Evolutionary conservation across 2,888 invertebrate genomes (phyloP).

Genomic region (Leucozona laternaria): DNA sequence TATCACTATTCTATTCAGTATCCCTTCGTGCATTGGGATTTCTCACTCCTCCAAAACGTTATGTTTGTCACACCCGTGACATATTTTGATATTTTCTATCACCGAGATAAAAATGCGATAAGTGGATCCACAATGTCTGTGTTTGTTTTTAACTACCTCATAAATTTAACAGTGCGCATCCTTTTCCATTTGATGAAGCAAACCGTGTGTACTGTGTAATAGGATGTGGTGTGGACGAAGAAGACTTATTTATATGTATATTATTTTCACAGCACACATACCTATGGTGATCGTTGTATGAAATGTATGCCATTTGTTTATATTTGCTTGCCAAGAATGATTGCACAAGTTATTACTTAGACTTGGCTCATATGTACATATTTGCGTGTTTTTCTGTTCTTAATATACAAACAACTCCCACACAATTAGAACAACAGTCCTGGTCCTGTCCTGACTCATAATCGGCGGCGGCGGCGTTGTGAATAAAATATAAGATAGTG

Average conservation of each 20-base stretch:
- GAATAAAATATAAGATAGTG: conserved; percentile 13
- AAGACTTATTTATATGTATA: neutral
- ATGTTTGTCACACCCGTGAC: neutral
- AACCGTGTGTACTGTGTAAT: neutral
- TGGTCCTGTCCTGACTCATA: neutral
- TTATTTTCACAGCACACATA: conserved; percentile 8
- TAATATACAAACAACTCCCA: conserved; percentile 31
- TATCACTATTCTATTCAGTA: neutral
- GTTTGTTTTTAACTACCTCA: conserved; percentile 44
- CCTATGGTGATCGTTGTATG: conserved; percentile 12
- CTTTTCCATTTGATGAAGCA: conserved; percentile 32
- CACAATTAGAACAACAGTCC: conserved; percentile 26
- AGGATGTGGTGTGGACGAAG: conserved; percentile 10
- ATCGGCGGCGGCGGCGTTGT: neutral
- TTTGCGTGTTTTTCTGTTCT: conserved; percentile 18
- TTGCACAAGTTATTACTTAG: conserved; percentile 41
- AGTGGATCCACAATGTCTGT: conserved; percentile 37
- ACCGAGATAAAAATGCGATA: conserved; percentile 22
- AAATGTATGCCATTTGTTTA: conserved; percentile 29
- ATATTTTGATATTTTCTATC: conserved; percentile 20
- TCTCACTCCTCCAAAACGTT: neutral
- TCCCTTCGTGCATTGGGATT: neutral
- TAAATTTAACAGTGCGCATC: conserved; percentile 48
- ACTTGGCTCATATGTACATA: conserved; percentile 6
- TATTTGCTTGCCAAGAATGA: conserved; percentile 31